Percentiles rank a stretch among this genome's conserved stretches.
Conservation (phyloP, 2,113 vertebrate genomes). For the Barbus barbus region DNA sequence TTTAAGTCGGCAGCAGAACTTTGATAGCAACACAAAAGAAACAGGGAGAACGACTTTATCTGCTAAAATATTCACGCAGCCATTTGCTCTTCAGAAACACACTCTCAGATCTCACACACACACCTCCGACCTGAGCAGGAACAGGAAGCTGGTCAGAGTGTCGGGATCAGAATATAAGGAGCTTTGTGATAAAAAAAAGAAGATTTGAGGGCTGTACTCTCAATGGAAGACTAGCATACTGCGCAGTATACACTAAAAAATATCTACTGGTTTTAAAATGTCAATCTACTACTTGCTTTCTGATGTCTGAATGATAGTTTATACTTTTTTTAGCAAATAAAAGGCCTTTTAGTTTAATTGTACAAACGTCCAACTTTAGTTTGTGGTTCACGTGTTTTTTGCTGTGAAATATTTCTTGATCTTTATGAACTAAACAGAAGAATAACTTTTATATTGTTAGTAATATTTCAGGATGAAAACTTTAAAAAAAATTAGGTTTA, state of each 20-base stretch:
- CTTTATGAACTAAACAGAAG: background rate
- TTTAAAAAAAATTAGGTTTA: too few species aligned
- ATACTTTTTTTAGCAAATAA: background rate
- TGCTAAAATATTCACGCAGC: conserved; percentile 34
- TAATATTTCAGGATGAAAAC: background rate
- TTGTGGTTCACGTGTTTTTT: too few species aligned
- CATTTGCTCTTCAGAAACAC: background rate
- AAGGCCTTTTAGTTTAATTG: background rate
- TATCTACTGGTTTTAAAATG: background rate
- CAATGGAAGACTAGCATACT: background rate
- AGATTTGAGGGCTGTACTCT: background rate
- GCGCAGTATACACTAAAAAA: background rate
- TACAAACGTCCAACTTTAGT: too few species aligned
- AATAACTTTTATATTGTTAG: background rate
- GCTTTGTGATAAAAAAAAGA: background rate
- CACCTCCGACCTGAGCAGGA: background rate
- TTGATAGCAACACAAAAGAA: conserved; percentile 6
- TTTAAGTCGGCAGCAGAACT: conserved; percentile 7
- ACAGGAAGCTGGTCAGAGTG: background rate
- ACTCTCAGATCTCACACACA: background rate
- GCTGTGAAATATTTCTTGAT: too few species aligned
- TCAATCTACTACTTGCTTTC: background rate
- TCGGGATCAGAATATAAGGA: background rate
- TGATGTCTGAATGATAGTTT: background rate
- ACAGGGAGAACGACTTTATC: background rate